Conservation (phyloP, 2,113 vertebrate species). For the Megaceryle torquata region DNA sequence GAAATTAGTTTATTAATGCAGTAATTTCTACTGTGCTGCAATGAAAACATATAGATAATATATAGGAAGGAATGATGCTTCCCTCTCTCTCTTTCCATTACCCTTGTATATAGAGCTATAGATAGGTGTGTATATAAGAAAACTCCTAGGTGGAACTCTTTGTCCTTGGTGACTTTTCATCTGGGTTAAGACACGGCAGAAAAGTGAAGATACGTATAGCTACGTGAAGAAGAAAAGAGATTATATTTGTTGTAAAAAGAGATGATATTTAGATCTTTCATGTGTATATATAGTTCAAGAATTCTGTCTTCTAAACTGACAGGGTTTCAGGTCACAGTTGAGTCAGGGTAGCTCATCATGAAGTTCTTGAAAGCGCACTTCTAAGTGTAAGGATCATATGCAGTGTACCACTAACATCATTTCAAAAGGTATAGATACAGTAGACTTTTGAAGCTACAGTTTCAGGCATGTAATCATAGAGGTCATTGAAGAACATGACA, state of each 20-base stretch:
- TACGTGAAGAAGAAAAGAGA: neutral
- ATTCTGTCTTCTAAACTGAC: neutral
- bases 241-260: neutral
- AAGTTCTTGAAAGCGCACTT: neutral
- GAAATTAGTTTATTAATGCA: neutral
- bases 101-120: neutral
- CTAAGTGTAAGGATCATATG: neutral
- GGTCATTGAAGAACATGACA: neutral
- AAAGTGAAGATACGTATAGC: neutral
- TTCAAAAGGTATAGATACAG: neutral
- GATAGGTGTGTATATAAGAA: neutral
- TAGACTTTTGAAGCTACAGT: neutral
- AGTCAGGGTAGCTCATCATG: neutral
- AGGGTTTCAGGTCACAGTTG: neutral
- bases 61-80: neutral
- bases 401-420: neutral
- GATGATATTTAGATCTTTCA: neutral
- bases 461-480: constrained; percentile 11
- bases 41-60: neutral
- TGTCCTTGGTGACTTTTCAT: neutral
- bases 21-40: neutral
- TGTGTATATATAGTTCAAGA: neutral
- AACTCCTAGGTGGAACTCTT: neutral
- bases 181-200: neutral
- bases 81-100: neutral